Evolutionary conservation across 2,888 invertebrate species (phyloP).

Genomic region (Plagiodera versicolora): DNA sequence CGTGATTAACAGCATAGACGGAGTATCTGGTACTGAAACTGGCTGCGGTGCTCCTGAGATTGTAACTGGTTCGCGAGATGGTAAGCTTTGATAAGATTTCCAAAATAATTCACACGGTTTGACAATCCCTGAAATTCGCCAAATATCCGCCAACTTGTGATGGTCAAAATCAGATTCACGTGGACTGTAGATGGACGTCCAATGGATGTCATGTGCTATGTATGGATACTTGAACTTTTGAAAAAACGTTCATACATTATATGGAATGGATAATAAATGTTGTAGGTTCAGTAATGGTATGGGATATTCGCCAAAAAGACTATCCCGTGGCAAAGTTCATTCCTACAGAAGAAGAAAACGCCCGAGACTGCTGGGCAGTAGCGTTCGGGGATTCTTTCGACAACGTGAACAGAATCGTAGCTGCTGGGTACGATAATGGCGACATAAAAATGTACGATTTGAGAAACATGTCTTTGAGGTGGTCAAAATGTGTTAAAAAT

Average conservation of each 20-base stretch:
- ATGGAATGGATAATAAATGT: too few relatives aligned
- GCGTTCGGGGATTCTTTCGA: conserved; percentile 91
- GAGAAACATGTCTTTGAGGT: conserved; percentile 76
- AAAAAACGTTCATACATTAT: too few relatives aligned
- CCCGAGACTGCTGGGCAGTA: conserved; percentile 92
- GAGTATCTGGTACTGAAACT: conserved; percentile 77
- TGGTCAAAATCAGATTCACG: too few relatives aligned
- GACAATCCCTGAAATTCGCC: not conserved
- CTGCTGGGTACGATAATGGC: conserved; percentile 95
- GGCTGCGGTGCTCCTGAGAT: conserved; percentile 94
- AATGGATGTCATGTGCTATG: too few relatives aligned
- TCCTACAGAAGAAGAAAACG: conserved; percentile 67
- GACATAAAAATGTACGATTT: conserved; percentile 94
- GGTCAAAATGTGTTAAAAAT: conserved; percentile 92
- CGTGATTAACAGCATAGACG: conserved; percentile 91
- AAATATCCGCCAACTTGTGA: too few relatives aligned
- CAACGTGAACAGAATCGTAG: conserved; percentile 80
- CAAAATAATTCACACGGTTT: too few relatives aligned
- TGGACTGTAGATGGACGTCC: too few relatives aligned
- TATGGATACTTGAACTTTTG: too few relatives aligned
- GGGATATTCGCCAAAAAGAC: conserved; percentile 91
- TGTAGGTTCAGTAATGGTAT: conserved; percentile 66
- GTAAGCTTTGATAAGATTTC: too few relatives aligned
- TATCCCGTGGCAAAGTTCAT: conserved; percentile 89
- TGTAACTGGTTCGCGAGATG: conserved; percentile 92